A percentile compares a stretch with the other conserved stretches of the same genome.
Evolutionary conservation across 2,888 invertebrate genomes (phyloP).

Genomic region (Sinelater perroti): DNA sequence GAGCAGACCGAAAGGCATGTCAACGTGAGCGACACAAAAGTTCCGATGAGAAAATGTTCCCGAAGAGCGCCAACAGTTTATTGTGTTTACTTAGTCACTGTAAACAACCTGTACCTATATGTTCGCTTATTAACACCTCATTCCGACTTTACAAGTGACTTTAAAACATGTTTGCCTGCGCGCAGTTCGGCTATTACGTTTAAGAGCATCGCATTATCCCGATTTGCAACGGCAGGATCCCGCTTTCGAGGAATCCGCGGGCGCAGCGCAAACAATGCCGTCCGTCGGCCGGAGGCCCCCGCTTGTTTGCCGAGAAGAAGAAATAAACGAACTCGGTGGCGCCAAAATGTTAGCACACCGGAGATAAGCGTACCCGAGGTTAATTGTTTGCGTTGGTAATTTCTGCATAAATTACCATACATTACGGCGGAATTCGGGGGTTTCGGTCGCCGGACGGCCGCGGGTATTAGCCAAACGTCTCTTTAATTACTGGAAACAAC

Average conservation of each 20-base stretch:
- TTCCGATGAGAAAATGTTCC: constrained; percentile 47
- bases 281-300: too few relatives aligned
- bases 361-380: constrained; percentile 22
- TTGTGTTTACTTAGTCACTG: constrained; percentile 44
- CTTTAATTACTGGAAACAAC: too few relatives aligned
- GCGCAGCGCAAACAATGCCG: too few relatives aligned
- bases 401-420: constrained; percentile 31
- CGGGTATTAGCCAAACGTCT: neutral
- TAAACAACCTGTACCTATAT: constrained; percentile 47
- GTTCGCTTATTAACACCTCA: constrained; percentile 51
- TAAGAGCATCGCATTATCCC: constrained; percentile 19
- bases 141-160: constrained; percentile 50
- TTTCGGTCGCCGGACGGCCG: too few relatives aligned
- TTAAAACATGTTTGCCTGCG: constrained; percentile 40
- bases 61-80: constrained; percentile 42
- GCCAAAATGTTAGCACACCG: constrained; percentile 26
- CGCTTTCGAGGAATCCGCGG: too few relatives aligned
- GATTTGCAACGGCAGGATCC: constrained; percentile 10
- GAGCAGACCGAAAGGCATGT: constrained; percentile 23
- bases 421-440: constrained; percentile 10
- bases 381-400: constrained; percentile 31
- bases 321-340: constrained; percentile 24
- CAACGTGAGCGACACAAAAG: constrained; percentile 22
- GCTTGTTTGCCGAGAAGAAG: constrained; percentile 14
- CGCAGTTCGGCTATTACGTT: constrained; percentile 33